Evolutionary conservation across 2,797 vertebrate species (phyloP).

Genomic region (Pachyuromys duprasi): DNA sequence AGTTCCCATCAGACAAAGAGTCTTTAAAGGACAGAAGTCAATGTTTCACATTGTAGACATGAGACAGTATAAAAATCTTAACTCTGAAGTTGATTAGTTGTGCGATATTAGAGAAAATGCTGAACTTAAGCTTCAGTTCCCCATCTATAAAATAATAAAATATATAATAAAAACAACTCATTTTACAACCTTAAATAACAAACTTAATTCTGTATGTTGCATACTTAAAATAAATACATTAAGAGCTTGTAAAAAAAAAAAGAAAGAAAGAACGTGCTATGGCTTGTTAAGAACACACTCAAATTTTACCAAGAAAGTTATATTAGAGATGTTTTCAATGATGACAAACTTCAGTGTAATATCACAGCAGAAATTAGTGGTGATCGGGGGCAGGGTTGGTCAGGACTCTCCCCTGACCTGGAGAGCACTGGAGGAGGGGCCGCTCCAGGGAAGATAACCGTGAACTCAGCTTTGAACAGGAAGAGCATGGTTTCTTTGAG

Average conservation of each 20-base stretch:
- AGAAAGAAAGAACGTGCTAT: constrained; percentile 30
- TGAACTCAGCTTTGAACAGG: too few species aligned
- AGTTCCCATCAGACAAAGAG: neutral
- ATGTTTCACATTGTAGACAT: neutral
- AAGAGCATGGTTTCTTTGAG: neutral
- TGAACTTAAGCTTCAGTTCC: constrained; percentile 12
- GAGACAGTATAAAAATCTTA: neutral
- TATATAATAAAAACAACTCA: neutral
- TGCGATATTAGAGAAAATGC: neutral
- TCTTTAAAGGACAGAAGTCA: neutral
- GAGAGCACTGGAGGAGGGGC: neutral
- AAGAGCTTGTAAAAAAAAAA: neutral
- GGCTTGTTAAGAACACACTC: constrained; percentile 70
- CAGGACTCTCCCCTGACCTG: neutral
- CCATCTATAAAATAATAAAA: neutral
- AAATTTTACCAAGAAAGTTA: constrained; percentile 36
- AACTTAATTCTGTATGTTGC: neutral
- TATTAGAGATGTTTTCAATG: neutral
- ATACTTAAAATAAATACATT: neutral
- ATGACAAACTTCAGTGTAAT: neutral
- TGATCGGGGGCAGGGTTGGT: neutral
- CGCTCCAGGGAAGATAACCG: neutral
- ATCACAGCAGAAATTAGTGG: neutral
- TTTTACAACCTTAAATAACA: neutral
- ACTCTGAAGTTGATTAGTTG: neutral